A percentile compares a stretch with the other conserved stretches of the same genome.
These are phyloP conservation scores for Latrodectus elegans DNA, from an alignment of 2,888 invertebrate genomes.

Conservation along the genomic window DNA sequence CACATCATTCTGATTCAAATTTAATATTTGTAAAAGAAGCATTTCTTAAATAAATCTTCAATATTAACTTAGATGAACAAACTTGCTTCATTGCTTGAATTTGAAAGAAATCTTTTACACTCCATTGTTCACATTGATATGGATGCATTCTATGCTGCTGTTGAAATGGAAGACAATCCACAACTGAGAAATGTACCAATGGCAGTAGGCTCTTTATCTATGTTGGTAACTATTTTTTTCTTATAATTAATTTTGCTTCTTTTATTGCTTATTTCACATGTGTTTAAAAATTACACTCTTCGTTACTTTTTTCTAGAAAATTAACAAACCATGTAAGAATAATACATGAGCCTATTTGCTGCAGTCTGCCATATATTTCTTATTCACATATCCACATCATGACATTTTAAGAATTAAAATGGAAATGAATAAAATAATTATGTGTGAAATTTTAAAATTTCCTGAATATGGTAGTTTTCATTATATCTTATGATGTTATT, in stretches of 20 bases:
- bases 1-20: neutral
- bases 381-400: too few species aligned
- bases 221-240: constrained; percentile 76
- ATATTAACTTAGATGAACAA: neutral
- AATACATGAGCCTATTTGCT: too few species aligned
- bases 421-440: too few species aligned
- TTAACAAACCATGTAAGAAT: too few species aligned
- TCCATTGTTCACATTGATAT: constrained; percentile 80
- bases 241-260: neutral
- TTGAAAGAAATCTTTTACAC: constrained; percentile 75
- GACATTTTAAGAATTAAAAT: too few species aligned
- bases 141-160: constrained; percentile 81
- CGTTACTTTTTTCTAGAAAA: too few species aligned
- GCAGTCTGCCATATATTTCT: too few species aligned
- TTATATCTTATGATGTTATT: too few species aligned
- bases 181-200: constrained; percentile 77
- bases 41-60: neutral
- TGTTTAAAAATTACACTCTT: constrained; percentile 75
- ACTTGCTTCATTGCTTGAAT: constrained; percentile 73
- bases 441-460: too few species aligned
- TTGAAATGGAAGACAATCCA: constrained; percentile 77
- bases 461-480: too few species aligned
- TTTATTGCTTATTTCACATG: constrained; percentile 77
- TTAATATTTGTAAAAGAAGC: neutral
- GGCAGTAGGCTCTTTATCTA: constrained; percentile 79